These are phyloP conservation scores for Calephelis virginiensis DNA, from an alignment of 1,140 invertebrate species.

Conservation along the genomic window DNA sequence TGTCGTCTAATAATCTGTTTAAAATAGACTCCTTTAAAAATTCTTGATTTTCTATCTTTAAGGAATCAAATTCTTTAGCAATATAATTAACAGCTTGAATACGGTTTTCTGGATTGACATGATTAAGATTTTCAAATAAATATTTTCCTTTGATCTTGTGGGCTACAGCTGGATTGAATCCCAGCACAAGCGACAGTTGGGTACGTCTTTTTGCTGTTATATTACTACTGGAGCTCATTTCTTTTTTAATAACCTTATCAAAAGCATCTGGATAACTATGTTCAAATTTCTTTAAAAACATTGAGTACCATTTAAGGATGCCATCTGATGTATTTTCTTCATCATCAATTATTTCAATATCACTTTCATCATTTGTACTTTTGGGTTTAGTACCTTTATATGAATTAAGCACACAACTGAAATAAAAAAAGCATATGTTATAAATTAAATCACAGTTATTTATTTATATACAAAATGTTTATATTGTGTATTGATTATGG, in stretches of 20 bases:
- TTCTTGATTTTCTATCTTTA: conserved; percentile 74
- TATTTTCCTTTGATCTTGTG: conserved; percentile 77
- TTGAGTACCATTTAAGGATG: conserved; percentile 73
- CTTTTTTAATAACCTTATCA: conserved; percentile 80
- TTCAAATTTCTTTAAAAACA: conserved; percentile 79
- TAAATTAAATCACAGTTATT: background rate
- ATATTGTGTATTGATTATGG: too few species aligned
- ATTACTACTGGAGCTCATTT: conserved; percentile 60
- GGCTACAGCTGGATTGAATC: conserved; percentile 76
- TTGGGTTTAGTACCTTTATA: conserved; percentile 37
- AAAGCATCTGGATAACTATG: conserved; percentile 83
- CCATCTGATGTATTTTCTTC: conserved; percentile 47
- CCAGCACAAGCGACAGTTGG: conserved; percentile 65
- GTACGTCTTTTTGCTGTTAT: conserved; percentile 36
- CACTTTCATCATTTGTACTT: conserved; percentile 54
- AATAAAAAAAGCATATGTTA: conserved; percentile 35
- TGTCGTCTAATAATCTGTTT: conserved; percentile 80
- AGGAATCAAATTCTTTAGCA: conserved; percentile 69
- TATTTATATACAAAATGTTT: too few species aligned
- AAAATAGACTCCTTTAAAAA: conserved; percentile 79
- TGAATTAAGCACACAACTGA: conserved; percentile 72
- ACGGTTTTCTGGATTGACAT: conserved; percentile 81
- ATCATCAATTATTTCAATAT: conserved; percentile 70
- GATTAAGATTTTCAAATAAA: conserved; percentile 84
- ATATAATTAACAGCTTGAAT: conserved; percentile 81